Evolutionary conservation across 2,888 invertebrate species (phyloP).

Genomic region (Pteria penguin): DNA sequence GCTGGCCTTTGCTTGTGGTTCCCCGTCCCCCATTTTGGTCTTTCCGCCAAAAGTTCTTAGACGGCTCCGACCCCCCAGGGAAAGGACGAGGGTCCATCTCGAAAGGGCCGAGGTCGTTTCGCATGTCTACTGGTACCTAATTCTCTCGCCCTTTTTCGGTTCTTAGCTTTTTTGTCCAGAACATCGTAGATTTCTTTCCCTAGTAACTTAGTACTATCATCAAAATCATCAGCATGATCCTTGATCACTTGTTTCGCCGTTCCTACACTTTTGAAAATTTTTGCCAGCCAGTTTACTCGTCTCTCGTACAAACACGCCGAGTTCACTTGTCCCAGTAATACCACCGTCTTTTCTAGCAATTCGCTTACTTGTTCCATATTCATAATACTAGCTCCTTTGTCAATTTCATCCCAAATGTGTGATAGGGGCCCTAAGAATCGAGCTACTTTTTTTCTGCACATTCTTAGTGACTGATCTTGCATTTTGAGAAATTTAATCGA

Average conservation of each 20-base stretch:
- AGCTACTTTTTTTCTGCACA: neutral
- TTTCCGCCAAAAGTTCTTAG: neutral
- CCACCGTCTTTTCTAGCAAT: conserved; percentile 1
- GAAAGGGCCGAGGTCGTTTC: neutral
- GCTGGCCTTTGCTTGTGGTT: neutral
- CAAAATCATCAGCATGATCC: neutral
- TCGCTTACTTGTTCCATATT: neutral
- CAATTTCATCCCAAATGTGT: conserved; percentile 8
- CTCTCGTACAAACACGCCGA: conserved; percentile 2
- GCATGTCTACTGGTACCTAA: neutral
- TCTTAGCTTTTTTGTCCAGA: conserved; percentile 21
- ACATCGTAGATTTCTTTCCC: conserved; percentile 8
- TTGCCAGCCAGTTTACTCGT: conserved; percentile 1
- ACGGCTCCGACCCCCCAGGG: neutral
- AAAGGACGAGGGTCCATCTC: neutral
- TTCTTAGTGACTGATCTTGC: neutral
- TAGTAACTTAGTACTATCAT: neutral
- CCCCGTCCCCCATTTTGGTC: neutral
- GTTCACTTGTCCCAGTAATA: conserved; percentile 8
- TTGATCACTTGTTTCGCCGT: neutral
- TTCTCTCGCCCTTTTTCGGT: conserved; percentile 13
- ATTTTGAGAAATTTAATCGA: neutral
- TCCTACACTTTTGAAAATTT: neutral
- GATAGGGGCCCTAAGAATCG: neutral
- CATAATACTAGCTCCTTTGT: neutral